Evolutionary conservation across 2,113 vertebrate genomes (phyloP).

Genomic region (Oxyruncus cristatus): DNA sequence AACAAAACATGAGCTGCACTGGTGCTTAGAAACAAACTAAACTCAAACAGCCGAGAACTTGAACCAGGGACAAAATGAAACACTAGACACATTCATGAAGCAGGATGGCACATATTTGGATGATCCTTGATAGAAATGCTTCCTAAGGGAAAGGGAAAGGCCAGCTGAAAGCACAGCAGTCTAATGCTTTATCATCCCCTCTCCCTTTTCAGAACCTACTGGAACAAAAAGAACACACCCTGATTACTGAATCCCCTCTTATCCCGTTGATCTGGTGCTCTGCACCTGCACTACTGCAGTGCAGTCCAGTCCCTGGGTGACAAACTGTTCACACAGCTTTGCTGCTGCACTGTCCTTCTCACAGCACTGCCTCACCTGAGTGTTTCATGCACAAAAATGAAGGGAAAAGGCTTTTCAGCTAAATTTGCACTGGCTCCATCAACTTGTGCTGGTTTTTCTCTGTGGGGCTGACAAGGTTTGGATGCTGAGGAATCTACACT

Average conservation of each 20-base stretch:
- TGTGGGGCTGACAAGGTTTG: background rate
- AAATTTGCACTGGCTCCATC: background rate
- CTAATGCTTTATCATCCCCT: background rate
- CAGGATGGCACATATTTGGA: background rate
- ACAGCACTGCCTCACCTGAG: background rate
- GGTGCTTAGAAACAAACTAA: background rate
- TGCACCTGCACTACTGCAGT: background rate
- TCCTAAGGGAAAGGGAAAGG: background rate
- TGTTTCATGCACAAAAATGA: background rate
- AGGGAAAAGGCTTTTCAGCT: background rate
- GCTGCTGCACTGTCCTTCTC: background rate
- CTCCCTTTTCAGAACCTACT: background rate
- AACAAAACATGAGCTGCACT: background rate
- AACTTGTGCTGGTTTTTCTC: background rate
- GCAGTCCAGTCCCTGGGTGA: background rate
- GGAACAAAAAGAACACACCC: background rate
- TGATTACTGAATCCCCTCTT: background rate
- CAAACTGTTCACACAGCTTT: background rate
- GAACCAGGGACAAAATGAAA: conserved; percentile 28
- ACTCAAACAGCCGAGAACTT: background rate
- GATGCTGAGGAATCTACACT: background rate
- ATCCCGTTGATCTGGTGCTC: background rate
- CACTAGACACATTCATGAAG: background rate
- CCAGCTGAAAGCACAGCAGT: background rate
- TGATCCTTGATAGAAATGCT: background rate